Base-by-base conservation (phyloP, 2,888 invertebrate genomes). In the Aleiodes alternator region DNA sequence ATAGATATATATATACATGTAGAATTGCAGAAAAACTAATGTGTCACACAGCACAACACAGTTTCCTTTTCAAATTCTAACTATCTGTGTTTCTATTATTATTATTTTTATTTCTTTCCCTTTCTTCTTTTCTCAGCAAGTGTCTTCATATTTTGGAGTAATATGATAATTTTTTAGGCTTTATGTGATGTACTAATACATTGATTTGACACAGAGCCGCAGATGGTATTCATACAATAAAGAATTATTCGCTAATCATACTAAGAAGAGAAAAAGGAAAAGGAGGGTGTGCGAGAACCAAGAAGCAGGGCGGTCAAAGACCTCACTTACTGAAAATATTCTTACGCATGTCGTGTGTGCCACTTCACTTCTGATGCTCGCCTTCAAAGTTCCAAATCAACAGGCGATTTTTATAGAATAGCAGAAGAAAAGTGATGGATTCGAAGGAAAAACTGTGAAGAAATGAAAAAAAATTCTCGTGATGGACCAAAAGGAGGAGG, bases 51-150 rank as follows among this genome's bases (percentile, higher is more conserved):
- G 23, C 23, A 23, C 23, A 23, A 23, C 23, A 85, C 86, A 87
- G 86, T 88, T 88, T 87, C 88, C 87, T 88, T 88, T 88, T 88
- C 88, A 85, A 86, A 84, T 79, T 9, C 16, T 14, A 43, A 4
- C 23, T 29, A 29, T 57, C 11, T 4, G 31, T 61, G 7, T 3
- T 34, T 9, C 38, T n/a, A 8, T 12, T 23, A 23, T 23, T n/a
- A 8, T 12, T 23, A 23, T 23, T 23, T 23, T 23, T 23, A 1
- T 4, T 64, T 8, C n/a, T 59, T 34, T 16, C 55, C 9, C 29
- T 55, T 55, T 16, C 29, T 16, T 55, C 8, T 4, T 23, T 14
- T 14, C 43, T 43, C 11, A 43, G 7, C 43, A 43, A 43, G 4
- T 43, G 9, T 2, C 8, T 43, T 43, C 9, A 43, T 23, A 23